phyloP scores from a whole-genome alignment of 2,888 invertebrate species.

The Diarsia mendica region DNA sequence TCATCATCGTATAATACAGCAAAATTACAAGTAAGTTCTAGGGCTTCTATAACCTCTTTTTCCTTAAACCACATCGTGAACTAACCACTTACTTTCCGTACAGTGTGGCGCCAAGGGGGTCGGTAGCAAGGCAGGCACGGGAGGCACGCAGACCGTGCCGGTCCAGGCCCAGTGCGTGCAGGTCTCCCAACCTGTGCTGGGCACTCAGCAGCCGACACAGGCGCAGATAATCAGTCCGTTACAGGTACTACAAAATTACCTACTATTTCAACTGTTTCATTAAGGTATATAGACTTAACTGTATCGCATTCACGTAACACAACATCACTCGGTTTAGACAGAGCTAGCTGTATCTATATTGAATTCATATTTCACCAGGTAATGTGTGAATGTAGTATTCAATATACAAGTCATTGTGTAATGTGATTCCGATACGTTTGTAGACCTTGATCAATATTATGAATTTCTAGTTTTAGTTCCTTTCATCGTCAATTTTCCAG shows the following conservation, averaged over 20 bases:
- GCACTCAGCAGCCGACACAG: slow-evolving; percentile 92
- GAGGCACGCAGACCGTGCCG: slow-evolving; percentile 82
- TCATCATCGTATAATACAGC: not conserved
- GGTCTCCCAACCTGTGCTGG: slow-evolving; percentile 92
- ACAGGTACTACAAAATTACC: slow-evolving; percentile 85
- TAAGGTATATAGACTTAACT: not conserved
- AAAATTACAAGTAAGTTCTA: not conserved
- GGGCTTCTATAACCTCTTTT: not conserved
- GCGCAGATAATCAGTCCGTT: slow-evolving; percentile 94
- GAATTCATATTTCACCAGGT: not conserved
- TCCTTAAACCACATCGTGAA: not conserved
- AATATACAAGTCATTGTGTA: not conserved
- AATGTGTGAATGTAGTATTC: not conserved
- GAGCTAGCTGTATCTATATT: no score
- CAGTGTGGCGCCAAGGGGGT: slow-evolving; percentile 84
- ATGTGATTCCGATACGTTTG: slow-evolving; percentile 4
- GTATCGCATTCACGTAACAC: not conserved
- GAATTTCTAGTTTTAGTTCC: not conserved
- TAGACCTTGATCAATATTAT: slow-evolving; percentile 10
- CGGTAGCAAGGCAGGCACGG: slow-evolving; percentile 76
- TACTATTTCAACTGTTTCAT: slow-evolving; percentile 5
- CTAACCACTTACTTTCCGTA: slow-evolving; percentile 6
- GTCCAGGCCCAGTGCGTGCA: slow-evolving; percentile 93
- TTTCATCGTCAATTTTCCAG: slow-evolving; percentile 20
- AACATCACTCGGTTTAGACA: not conserved